phyloP scores from a whole-genome alignment of 2,888 invertebrate species.

The Oxytorus armatus region DNA sequence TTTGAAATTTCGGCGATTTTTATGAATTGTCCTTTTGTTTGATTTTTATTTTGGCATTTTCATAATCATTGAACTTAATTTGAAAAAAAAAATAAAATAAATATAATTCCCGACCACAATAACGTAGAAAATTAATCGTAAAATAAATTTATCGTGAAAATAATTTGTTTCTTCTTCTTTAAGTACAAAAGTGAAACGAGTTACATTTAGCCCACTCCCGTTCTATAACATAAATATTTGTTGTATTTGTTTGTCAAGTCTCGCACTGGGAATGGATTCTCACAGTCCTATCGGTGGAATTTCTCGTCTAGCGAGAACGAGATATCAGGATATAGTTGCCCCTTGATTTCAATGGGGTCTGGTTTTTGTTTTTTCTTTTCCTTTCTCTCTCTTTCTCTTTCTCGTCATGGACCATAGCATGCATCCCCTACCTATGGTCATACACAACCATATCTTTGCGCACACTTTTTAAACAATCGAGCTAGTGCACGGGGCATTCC shows the following conservation, averaged over 20 bases:
- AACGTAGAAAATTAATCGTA: neutral
- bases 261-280: slow-evolving; percentile 14
- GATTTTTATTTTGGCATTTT: too few species aligned
- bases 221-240: neutral
- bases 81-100: too few species aligned
- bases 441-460: neutral
- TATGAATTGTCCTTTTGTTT: too few species aligned
- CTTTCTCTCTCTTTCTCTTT: neutral
- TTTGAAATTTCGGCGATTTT: too few species aligned
- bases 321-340: slow-evolving; percentile 40
- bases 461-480: slow-evolving; percentile 5
- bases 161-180: neutral
- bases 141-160: neutral
- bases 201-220: too few species aligned
- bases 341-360: slow-evolving; percentile 61
- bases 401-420: neutral
- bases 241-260: slow-evolving; percentile 1
- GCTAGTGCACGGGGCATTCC: neutral
- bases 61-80: too few species aligned
- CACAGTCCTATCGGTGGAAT: slow-evolving; percentile 29
- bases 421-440: neutral
- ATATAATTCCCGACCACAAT: too few species aligned
- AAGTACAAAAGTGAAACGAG: too few species aligned
- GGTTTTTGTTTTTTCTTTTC: slow-evolving; percentile 29
- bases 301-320: slow-evolving; percentile 56